Conservation (phyloP, 1,140 invertebrate genomes). For the Solenopsis invicta region DNA sequence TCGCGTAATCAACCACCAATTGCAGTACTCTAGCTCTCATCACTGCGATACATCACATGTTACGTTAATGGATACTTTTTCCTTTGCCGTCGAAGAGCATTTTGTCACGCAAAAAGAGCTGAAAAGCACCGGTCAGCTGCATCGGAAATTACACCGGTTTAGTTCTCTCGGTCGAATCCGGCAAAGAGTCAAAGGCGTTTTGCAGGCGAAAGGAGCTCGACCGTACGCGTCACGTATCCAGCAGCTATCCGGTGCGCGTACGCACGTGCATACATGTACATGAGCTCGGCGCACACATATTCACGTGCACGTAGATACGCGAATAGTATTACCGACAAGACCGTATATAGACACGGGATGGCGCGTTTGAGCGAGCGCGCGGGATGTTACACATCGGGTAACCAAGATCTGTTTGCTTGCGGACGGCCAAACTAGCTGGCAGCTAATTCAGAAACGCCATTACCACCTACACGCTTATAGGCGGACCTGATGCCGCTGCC, state of each 20-base stretch:
- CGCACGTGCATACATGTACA: conserved; percentile 4
- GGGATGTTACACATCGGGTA: conserved; percentile 86
- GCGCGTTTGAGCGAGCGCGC: conserved; percentile 80
- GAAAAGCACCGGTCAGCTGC: not conserved
- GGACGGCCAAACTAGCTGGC: conserved; percentile 86
- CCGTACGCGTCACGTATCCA: conserved; percentile 48
- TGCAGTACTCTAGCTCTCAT: not conserved
- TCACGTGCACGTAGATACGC: conserved; percentile 38
- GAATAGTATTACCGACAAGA: conserved; percentile 65
- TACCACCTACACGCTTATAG: conserved; percentile 84
- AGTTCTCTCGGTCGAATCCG: not conserved
- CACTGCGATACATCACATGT: not conserved
- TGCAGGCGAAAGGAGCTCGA: conserved; percentile 21
- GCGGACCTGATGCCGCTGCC: conserved; percentile 71
- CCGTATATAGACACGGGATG: conserved; percentile 74
- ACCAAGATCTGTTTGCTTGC: conserved; percentile 87
- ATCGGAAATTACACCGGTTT: not conserved
- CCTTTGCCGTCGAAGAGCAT: not conserved
- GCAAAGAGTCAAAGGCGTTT: conserved; percentile 47
- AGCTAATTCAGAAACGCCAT: conserved; percentile 87
- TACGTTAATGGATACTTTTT: not conserved
- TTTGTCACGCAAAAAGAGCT: not conserved
- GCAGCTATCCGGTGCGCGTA: conserved; percentile 27
- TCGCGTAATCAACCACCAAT: not conserved
- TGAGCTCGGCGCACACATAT: not conserved